These are phyloP conservation scores for Mesoclemmys tuberculata DNA, from an alignment of 2,113 vertebrate species.

Conservation along the genomic window DNA sequence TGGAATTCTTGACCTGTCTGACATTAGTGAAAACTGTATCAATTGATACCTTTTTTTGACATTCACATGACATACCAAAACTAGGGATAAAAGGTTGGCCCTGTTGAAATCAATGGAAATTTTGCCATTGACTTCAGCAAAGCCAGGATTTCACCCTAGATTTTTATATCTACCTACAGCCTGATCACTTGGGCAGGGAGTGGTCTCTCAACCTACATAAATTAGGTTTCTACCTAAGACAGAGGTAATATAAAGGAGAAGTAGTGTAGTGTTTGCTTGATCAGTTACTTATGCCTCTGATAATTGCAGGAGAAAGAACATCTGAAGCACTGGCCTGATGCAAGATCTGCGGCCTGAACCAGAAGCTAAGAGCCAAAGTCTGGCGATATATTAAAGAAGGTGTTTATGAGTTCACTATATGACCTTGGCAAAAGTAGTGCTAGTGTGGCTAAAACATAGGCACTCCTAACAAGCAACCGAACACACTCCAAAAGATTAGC, in stretches of 20 bases:
- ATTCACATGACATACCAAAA: neutral
- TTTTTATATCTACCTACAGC: neutral
- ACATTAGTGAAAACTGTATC: neutral
- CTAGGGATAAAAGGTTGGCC: neutral
- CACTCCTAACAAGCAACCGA: too few relatives aligned
- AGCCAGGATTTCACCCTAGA: slow-evolving; percentile 6
- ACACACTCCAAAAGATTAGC: too few relatives aligned
- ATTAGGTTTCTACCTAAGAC: neutral
- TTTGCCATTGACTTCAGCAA: slow-evolving; percentile 38
- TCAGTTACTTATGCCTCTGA: neutral
- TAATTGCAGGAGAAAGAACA: neutral
- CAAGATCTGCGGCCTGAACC: too few relatives aligned
- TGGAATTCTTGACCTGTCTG: neutral
- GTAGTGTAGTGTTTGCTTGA: neutral
- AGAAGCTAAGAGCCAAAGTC: too few relatives aligned
- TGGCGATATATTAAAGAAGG: too few relatives aligned
- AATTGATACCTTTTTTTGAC: neutral
- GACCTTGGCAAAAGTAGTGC: too few relatives aligned
- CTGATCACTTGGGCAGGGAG: slow-evolving; percentile 31
- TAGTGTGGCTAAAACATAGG: too few relatives aligned
- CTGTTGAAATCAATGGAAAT: neutral
- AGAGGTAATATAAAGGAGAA: slow-evolving; percentile 16
- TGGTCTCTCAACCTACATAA: neutral
- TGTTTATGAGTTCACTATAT: too few relatives aligned
- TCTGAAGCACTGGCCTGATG: too few relatives aligned